These are phyloP conservation scores for Dipus sagitta DNA, from an alignment of 2,797 vertebrate genomes.

Conservation along the genomic window DNA sequence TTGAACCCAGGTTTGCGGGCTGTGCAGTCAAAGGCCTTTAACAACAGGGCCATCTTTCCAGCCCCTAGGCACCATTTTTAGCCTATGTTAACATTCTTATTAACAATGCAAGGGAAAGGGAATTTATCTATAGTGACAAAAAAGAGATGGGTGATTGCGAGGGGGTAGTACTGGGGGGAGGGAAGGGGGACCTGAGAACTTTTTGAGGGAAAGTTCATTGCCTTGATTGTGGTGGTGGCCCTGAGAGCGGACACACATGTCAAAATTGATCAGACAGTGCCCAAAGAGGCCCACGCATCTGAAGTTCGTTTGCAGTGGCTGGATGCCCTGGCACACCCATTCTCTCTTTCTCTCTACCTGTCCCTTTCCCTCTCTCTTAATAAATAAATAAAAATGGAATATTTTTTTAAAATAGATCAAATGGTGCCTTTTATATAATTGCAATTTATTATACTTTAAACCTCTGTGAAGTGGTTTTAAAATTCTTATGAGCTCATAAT, in stretches of 20 bases:
- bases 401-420: neutral
- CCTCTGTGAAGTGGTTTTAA: neutral
- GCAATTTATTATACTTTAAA: neutral
- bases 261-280: neutral
- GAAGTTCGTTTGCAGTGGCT: too few species aligned
- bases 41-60: too few species aligned
- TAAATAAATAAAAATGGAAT: too few species aligned
- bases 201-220: neutral
- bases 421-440: too few species aligned
- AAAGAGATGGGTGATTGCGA: neutral
- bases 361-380: too few species aligned
- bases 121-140: neutral
- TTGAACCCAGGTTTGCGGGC: too few species aligned
- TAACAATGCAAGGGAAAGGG: neutral
- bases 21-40: too few species aligned
- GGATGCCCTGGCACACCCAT: too few species aligned
- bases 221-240: neutral
- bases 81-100: neutral
- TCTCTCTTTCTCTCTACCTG: too few species aligned
- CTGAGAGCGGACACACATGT: neutral
- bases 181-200: neutral
- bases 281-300: too few species aligned
- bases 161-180: neutral
- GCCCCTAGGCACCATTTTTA: neutral
- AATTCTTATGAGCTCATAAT: neutral